phyloP scores from a whole-genome alignment of 2,113 vertebrate genomes.

The Tenebrosternarchus preto region DNA sequence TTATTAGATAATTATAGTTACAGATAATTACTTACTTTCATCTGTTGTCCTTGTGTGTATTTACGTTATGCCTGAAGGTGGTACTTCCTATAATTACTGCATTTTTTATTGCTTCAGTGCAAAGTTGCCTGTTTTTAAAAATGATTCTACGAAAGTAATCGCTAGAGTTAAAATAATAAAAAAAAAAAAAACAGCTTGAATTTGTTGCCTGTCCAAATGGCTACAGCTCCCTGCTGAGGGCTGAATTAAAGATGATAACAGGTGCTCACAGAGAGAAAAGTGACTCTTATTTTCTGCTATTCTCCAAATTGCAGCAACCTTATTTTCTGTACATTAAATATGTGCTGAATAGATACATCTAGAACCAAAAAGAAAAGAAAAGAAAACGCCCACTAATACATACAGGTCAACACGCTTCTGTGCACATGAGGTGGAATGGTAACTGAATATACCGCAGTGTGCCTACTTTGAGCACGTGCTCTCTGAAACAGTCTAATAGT shows the following conservation, averaged over 20 bases:
- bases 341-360: constrained; percentile 4
- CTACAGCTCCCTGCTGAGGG: constrained; percentile 47
- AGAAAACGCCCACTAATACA: neutral
- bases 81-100: no score
- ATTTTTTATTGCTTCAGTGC: no score
- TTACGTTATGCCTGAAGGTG: no score
- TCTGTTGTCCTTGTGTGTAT: no score
- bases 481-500: constrained; percentile 40
- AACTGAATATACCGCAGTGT: neutral
- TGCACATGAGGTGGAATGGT: no score
- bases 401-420: neutral
- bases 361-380: neutral
- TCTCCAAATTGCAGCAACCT: neutral
- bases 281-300: constrained; percentile 38
- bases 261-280: constrained; percentile 59
- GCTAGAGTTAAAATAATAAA: constrained; percentile 66
- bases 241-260: constrained; percentile 68
- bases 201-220: constrained; percentile 60
- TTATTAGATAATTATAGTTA: no score
- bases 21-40: no score
- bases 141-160: constrained; percentile 63
- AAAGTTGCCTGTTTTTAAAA: constrained; percentile 25
- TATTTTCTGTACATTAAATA: constrained; percentile 1
- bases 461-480: constrained; percentile 1
- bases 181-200: constrained; percentile 51